Percentiles rank a stretch among this genome's conserved stretches.
phyloP scores from a whole-genome alignment of 1,140 invertebrate genomes.

The Sinonovacula constricta region DNA sequence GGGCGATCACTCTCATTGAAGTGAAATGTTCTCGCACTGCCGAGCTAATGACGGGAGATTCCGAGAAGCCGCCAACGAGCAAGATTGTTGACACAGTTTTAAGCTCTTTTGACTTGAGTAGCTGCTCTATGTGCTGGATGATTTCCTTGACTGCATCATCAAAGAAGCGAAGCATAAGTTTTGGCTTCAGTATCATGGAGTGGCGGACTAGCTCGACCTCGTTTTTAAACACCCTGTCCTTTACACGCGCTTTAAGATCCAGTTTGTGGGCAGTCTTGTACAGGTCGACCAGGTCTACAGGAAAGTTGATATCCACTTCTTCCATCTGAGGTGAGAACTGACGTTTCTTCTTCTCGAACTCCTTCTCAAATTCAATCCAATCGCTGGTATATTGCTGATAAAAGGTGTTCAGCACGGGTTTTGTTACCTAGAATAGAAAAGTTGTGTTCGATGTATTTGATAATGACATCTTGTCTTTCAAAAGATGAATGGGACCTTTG shows the following conservation, averaged over 20 bases:
- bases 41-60: neutral
- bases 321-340: neutral
- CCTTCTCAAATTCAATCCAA: neutral
- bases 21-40: constrained; percentile 5
- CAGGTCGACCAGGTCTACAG: neutral
- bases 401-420: neutral
- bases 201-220: neutral
- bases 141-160: neutral
- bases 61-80: constrained; percentile 20
- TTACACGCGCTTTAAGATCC: neutral
- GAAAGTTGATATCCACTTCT: neutral
- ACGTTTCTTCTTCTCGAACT: neutral
- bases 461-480: too few relatives aligned
- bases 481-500: too few relatives aligned
- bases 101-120: constrained; percentile 1
- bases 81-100: constrained; percentile 5
- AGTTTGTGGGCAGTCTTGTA: neutral
- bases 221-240: neutral
- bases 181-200: neutral
- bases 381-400: neutral
- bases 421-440: neutral
- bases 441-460: too few relatives aligned
- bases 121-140: neutral
- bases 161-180: neutral
- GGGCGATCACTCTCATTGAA: neutral